These are phyloP conservation scores for Lutjanus argentimaculatus DNA, from an alignment of 2,797 vertebrate genomes.

Conservation along the genomic window DNA sequence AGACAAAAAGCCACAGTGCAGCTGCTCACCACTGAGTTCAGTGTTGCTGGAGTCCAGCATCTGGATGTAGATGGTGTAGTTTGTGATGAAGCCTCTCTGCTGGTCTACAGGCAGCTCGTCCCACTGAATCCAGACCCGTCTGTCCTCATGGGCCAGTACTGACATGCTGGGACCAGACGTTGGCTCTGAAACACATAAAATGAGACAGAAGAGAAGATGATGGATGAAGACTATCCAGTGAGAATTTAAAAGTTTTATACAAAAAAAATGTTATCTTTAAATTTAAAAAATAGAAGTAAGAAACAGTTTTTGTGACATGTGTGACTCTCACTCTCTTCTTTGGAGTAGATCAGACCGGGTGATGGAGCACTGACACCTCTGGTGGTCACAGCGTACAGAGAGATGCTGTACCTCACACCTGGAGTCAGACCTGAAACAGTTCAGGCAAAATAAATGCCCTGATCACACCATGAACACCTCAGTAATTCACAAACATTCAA, in stretches of 20 bases:
- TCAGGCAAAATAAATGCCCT: conserved; percentile 12
- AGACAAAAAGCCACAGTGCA: not conserved
- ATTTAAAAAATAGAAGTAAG: not conserved
- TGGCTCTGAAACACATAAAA: conserved; percentile 74
- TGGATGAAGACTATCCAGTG: not conserved
- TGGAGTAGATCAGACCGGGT: conserved; percentile 73
- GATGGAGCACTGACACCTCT: conserved; percentile 79
- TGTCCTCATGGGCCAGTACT: conserved; percentile 43
- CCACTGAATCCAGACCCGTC: conserved; percentile 74
- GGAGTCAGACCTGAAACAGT: conserved; percentile 77
- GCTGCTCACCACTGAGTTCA: conserved; percentile 65
- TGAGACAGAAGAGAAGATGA: conserved; percentile 9
- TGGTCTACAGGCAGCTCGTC: conserved; percentile 72
- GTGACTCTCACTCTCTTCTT: conserved; percentile 82
- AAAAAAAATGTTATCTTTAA: not conserved
- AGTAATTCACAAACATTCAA: not conserved
- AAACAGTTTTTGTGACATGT: not conserved
- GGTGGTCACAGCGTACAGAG: conserved; percentile 84
- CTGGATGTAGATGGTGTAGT: conserved; percentile 80
- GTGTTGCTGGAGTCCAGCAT: conserved; percentile 40
- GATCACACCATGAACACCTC: not conserved
- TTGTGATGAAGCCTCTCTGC: conserved; percentile 82
- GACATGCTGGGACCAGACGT: conserved; percentile 67
- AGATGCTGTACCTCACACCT: conserved; percentile 78
- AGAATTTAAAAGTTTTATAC: not conserved